These are phyloP conservation scores for Harpagoxenus sublaevis DNA, from an alignment of 2,888 invertebrate genomes.

Conservation along the genomic window DNA sequence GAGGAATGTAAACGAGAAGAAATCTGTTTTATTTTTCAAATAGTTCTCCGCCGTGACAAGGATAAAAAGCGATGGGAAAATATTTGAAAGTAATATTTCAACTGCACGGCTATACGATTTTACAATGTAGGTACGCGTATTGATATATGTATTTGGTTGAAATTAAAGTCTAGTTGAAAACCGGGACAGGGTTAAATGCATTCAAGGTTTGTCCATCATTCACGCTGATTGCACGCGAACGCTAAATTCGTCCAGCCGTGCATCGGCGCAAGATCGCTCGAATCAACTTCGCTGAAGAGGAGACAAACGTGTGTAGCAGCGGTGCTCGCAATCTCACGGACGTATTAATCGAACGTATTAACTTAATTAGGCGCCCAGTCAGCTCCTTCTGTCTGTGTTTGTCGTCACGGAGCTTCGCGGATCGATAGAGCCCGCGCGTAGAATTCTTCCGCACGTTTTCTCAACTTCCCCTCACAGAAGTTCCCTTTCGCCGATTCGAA, in stretches of 20 bases:
- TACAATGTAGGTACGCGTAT: neutral
- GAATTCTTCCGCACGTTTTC: slow-evolving; percentile 48
- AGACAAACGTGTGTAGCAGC: slow-evolving; percentile 11
- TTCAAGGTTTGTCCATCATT: slow-evolving; percentile 45
- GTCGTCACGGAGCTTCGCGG: slow-evolving; percentile 41
- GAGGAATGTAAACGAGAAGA: neutral
- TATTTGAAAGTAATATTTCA: slow-evolving; percentile 14
- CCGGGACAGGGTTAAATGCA: slow-evolving; percentile 46
- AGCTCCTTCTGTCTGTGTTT: slow-evolving; percentile 54
- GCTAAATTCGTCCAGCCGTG: slow-evolving; percentile 26
- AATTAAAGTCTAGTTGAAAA: slow-evolving; percentile 44
- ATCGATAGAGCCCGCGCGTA: slow-evolving; percentile 58
- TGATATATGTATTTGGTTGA: neutral
- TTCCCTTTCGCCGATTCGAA: slow-evolving; percentile 17
- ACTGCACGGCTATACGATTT: neutral
- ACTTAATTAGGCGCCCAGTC: slow-evolving; percentile 74
- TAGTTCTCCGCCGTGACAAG: neutral
- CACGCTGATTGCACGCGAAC: slow-evolving; percentile 44
- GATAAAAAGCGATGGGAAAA: neutral
- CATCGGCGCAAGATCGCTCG: slow-evolving; percentile 27
- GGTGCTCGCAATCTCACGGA: slow-evolving; percentile 64
- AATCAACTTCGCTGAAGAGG: slow-evolving; percentile 16
- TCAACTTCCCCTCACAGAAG: slow-evolving; percentile 1
- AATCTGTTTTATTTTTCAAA: neutral
- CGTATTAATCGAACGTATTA: slow-evolving; percentile 77